Conservation (phyloP, 2,113 vertebrate genomes). For the Struthidea cinerea region DNA sequence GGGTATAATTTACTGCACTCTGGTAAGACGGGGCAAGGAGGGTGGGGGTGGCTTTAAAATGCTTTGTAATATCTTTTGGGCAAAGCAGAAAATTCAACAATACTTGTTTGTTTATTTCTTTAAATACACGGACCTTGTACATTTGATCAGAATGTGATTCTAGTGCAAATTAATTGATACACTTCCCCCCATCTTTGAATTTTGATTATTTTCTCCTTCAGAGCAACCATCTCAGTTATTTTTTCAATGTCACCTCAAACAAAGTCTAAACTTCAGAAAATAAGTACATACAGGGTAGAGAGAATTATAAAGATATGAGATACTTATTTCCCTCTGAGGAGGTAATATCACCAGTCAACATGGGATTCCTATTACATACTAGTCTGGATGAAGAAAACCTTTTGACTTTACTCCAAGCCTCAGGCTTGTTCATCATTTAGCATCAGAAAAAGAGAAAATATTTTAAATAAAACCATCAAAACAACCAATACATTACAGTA, state of each 20-base stretch:
- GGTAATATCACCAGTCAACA: neutral
- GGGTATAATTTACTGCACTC: neutral
- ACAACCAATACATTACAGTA: neutral
- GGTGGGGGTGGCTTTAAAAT: neutral
- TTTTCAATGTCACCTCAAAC: neutral
- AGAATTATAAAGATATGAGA: neutral
- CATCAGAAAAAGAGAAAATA: neutral
- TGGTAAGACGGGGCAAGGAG: neutral
- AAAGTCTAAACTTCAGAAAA: slow-evolving; percentile 6
- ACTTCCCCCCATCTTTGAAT: neutral
- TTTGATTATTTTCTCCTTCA: neutral
- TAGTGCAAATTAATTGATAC: neutral
- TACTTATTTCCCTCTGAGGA: neutral
- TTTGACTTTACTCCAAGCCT: slow-evolving; percentile 10
- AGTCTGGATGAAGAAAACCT: neutral
- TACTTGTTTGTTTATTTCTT: neutral
- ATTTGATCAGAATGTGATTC: neutral
- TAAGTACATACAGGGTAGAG: neutral
- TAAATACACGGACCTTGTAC: neutral
- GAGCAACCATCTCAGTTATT: neutral
- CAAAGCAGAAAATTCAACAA: neutral
- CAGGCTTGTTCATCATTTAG: neutral
- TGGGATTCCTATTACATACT: neutral
- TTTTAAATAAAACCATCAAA: neutral
- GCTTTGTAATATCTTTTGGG: neutral